Conservation (phyloP, 2,797 vertebrate genomes). For the Merluccius polli region DNA sequence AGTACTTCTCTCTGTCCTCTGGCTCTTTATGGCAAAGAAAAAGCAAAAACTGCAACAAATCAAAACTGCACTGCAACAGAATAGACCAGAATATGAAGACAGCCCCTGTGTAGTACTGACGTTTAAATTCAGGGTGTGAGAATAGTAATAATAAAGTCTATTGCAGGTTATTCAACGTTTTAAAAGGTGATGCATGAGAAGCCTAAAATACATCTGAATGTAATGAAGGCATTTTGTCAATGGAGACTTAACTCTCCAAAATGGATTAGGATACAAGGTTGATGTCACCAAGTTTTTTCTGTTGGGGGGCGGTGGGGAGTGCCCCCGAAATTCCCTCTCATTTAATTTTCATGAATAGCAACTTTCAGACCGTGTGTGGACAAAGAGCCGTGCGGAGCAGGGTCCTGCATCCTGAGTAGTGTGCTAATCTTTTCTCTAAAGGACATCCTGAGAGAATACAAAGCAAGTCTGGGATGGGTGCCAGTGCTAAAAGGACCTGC, state of each 20-base stretch:
- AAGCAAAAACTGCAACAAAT: no score
- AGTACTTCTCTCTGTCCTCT: constrained; percentile 28
- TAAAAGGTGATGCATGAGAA: constrained; percentile 1
- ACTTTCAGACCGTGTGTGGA: constrained; percentile 49
- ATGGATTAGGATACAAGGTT: constrained; percentile 37
- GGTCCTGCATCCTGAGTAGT: constrained; percentile 32
- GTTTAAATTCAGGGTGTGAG: background rate
- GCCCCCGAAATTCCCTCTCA: constrained; percentile 26
- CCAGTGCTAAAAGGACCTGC: constrained; percentile 21
- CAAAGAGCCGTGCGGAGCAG: constrained; percentile 41
- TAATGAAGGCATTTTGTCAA: constrained; percentile 32
- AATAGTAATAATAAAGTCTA: background rate
- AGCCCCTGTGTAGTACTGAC: background rate
- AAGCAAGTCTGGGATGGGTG: constrained; percentile 31
- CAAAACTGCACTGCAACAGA: no score
- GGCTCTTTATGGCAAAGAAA: background rate
- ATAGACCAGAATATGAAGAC: background rate
- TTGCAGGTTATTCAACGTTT: background rate
- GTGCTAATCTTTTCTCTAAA: constrained; percentile 53
- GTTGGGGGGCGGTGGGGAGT: constrained; percentile 22
- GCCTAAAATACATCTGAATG: constrained; percentile 16
- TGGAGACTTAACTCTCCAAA: constrained; percentile 32
- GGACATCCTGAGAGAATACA: constrained; percentile 49
- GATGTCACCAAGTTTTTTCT: constrained; percentile 65
- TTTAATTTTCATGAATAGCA: constrained; percentile 54